Base-by-base conservation (phyloP, 1,140 invertebrate genomes). In the Apis cerana region DNA sequence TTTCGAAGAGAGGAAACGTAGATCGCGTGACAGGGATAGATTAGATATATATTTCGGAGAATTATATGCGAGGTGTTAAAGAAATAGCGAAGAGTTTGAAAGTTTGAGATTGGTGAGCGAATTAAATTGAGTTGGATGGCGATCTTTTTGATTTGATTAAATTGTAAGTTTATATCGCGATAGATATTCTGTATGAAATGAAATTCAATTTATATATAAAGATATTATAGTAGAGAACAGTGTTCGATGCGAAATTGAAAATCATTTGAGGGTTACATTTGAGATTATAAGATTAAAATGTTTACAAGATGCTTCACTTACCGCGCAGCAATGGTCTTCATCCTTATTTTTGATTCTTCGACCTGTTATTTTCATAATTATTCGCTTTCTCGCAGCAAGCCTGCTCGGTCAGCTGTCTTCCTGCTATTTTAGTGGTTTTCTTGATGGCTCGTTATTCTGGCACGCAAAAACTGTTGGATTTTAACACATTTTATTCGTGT, bases 331-430 rank as follows among this genome's bases (percentile, higher is more conserved):
- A 23, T 15, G 61, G 23, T 8, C 2, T 48, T 50, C 27, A 48
- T 13, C 5, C n/a, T 62, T 7, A 23, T 68, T 68, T 48, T 13
- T 4, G 10, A 19, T 27, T 33, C 27, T 65, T 65, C 27, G 62
- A 65, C 62, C 62, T 65, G 62, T 65, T 33, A 65, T 65, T 65
- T 65, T 65, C 62, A 65, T 65, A 65, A 65, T 65, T 65, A 65
- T 65, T 65, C 27, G 62, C 62, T 65, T 65, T 65, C 62, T 33
- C 62, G 13, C 33, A 7, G 33, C 33, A n/a, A 65, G 27, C 62
- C 27, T 17, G 62, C n/a, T 65, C 62, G 15, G 62, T 27, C 62
- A 65, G 62, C 62, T 65, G 62, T 65, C 62, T 27, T 17, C 23
- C 62, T 33, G 27, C 19, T 33, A 33, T 65, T 43, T 65, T 65